A percentile compares a stretch with the other conserved stretches of the same genome.
These are phyloP conservation scores for Drosophila leontia DNA, from an alignment of 1,140 invertebrate genomes.

Conservation along the genomic window DNA sequence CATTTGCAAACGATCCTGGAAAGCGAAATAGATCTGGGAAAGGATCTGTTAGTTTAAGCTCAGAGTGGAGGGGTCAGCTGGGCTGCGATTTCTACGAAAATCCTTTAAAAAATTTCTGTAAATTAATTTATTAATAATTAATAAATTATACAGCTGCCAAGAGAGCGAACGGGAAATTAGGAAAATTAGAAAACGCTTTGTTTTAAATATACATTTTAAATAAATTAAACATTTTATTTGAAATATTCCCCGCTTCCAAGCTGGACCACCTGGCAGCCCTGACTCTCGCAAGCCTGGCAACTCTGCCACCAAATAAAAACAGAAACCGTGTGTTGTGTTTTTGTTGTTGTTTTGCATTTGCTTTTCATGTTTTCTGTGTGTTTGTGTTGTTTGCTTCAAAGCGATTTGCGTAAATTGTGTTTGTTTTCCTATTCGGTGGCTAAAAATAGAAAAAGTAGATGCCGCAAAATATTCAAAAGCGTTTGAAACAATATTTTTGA, in stretches of 20 bases:
- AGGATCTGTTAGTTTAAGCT: too few relatives aligned
- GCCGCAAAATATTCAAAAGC: slow-evolving; percentile 68
- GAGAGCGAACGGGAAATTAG: too few relatives aligned
- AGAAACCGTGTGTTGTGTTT: not conserved
- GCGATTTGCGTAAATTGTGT: slow-evolving; percentile 67
- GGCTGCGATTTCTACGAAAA: too few relatives aligned
- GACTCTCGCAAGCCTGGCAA: not conserved
- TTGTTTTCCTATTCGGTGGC: slow-evolving; percentile 42
- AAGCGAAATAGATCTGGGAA: too few relatives aligned
- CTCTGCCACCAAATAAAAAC: slow-evolving; percentile 12
- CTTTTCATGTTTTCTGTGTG: slow-evolving; percentile 10
- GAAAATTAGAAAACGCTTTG: too few relatives aligned
- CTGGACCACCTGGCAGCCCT: not conserved
- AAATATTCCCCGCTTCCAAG: not conserved
- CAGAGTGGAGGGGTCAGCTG: too few relatives aligned
- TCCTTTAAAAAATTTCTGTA: too few relatives aligned
- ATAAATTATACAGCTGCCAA: too few relatives aligned
- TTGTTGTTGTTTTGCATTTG: slow-evolving; percentile 19
- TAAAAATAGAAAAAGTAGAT: slow-evolving; percentile 65
- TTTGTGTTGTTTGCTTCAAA: slow-evolving; percentile 20
- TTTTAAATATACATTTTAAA: not conserved
- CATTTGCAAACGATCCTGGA: too few relatives aligned
- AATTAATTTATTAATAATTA: too few relatives aligned
- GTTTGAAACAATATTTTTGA: slow-evolving; percentile 68
- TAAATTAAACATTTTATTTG: not conserved